A percentile compares a stretch with the other conserved stretches of the same genome.
These are phyloP conservation scores for Calameuta idolon DNA, from an alignment of 2,888 invertebrate species.

Conservation along the genomic window DNA sequence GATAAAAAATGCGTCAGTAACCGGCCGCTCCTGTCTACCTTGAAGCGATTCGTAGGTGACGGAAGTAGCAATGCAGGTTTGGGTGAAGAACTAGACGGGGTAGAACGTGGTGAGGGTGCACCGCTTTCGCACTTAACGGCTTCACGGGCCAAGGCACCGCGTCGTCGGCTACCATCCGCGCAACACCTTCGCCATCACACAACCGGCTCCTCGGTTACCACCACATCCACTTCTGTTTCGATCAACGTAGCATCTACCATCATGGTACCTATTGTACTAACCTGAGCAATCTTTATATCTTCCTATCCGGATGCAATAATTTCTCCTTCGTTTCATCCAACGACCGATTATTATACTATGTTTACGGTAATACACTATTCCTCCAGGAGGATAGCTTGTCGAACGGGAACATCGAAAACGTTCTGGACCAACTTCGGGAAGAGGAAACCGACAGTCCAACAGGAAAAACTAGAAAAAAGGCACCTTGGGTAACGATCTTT, in stretches of 20 bases:
- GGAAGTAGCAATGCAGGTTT: conserved; percentile 42
- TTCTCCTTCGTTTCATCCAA: conserved; percentile 1
- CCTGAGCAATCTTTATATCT: background rate
- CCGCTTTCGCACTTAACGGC: conserved; percentile 69
- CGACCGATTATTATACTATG: conserved; percentile 11
- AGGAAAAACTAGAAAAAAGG: conserved; percentile 54
- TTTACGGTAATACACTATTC: background rate
- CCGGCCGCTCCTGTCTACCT: conserved; percentile 50
- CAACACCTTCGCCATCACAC: conserved; percentile 55
- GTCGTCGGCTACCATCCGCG: conserved; percentile 74
- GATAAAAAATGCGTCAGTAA: conserved; percentile 53
- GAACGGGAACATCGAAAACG: conserved; percentile 59
- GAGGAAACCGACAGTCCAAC: conserved; percentile 54
- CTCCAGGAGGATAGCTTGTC: conserved; percentile 57
- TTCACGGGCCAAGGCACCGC: conserved; percentile 74
- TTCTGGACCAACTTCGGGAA: conserved; percentile 50
- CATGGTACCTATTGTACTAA: conserved; percentile 3
- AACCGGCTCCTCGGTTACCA: conserved; percentile 32
- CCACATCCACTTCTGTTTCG: conserved; percentile 30
- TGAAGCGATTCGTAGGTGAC: conserved; percentile 54
- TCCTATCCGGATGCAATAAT: background rate
- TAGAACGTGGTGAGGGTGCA: conserved; percentile 66
- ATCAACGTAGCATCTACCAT: background rate
- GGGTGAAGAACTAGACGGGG: conserved; percentile 67
- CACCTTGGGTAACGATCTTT: conserved; percentile 57